Base-by-base conservation (phyloP, 2,113 vertebrate species). In the Casuarius casuarius region DNA sequence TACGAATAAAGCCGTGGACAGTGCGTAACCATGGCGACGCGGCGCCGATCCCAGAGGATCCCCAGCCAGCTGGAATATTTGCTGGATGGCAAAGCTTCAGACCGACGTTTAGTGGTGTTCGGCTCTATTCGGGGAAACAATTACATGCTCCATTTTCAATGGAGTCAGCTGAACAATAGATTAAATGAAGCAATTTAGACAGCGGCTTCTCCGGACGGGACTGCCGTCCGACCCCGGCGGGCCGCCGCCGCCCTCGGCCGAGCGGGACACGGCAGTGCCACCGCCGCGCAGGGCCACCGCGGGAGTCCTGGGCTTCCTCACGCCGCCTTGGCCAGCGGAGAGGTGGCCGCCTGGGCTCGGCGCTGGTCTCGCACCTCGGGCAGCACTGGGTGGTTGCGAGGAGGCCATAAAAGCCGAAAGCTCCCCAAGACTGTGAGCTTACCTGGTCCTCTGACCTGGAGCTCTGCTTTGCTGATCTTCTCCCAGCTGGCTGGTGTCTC, bases 131-230 rank as follows among this genome's bases (percentile, higher is more conserved):
- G 84, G 87, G 92, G 94, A 96, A 97, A 97, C 96, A 97, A 97
- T 97, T 96, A 95, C 96, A 96, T 96, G 97, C 95, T 96, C 95
- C 96, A 94, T 97, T 97, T 97, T 96, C 95, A 86, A 92, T 31
- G 48, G 89, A 88, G 92, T 94, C 95, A 94, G 96, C 95, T 65
- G 92, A 96, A 96, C 96, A 96, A 97, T 90, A 80, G 92, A 97
- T 93, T 86, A 94, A 96, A 95, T 92, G 95, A 94, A 96, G 95
- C 96, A 88, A 76, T 92, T 86, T 71, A 72, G 65, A 56, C 70
- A 81, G 93, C 72, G 84, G 80, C 78, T 85, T 81, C 90, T 85
- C 86, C 8, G 76, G 61, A 35, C 13, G 42, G n/a, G 14, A 31
- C 81, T 11, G 26, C 63, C 48, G 88, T 77, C 8, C 3, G 23